These are phyloP conservation scores for Channa striata DNA, from an alignment of 2,797 vertebrate genomes.

Conservation along the genomic window DNA sequence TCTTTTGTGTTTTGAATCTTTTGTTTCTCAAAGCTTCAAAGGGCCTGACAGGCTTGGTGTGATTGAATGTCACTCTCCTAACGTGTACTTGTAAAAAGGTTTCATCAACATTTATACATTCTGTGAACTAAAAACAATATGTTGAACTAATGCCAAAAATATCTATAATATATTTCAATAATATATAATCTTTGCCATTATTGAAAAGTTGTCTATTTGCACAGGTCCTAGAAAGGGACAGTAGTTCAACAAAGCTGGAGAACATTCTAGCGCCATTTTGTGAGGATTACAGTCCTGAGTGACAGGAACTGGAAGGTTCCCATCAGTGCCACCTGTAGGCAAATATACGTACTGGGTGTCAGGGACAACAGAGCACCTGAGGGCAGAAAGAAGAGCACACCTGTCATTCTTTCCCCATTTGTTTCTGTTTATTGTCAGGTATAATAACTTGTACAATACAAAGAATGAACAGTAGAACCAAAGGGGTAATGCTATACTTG, in stretches of 20 bases:
- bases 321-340: constrained; percentile 44
- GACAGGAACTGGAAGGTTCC: background rate
- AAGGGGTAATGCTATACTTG: constrained; percentile 74
- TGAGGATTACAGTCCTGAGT: background rate
- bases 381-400: constrained; percentile 8
- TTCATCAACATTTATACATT: too few species aligned
- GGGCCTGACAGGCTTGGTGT: constrained; percentile 9
- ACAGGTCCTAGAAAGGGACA: background rate
- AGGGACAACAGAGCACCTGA: background rate
- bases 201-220: background rate
- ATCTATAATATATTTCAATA: too few species aligned
- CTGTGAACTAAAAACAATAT: too few species aligned
- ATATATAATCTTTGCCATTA: too few species aligned
- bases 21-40: constrained; percentile 11
- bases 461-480: constrained; percentile 82
- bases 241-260: background rate
- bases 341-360: background rate
- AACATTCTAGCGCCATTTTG: constrained; percentile 15
- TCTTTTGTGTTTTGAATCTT: too few species aligned
- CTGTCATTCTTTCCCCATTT: constrained; percentile 55
- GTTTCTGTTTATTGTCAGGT: constrained; percentile 86
- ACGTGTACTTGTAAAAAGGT: too few species aligned
- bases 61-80: too few species aligned
- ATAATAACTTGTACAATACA: constrained; percentile 86
- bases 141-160: too few species aligned